Evolutionary conservation across 2,888 invertebrate genomes (phyloP).

Genomic region (Zhuqinia jingwanae): DNA sequence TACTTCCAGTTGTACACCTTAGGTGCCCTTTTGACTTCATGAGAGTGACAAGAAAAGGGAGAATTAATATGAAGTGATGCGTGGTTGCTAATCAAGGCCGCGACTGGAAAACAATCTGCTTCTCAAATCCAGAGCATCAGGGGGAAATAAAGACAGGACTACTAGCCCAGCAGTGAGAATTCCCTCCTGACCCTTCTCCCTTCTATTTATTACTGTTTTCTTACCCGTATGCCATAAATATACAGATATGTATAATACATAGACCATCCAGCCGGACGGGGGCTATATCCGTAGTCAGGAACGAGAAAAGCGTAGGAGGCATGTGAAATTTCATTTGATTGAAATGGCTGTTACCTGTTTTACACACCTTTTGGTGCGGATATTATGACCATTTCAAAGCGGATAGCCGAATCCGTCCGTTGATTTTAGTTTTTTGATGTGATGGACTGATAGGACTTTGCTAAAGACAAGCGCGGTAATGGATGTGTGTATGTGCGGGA

Average conservation of each 20-base stretch:
- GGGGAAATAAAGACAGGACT: too few species aligned
- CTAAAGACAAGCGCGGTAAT: neutral
- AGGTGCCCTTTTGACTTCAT: slow-evolving; percentile 59
- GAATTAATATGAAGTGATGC: slow-evolving; percentile 33
- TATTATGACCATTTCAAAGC: slow-evolving; percentile 63
- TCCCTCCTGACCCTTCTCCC: neutral
- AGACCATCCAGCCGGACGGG: slow-evolving; percentile 37
- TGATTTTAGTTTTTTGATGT: slow-evolving; percentile 32
- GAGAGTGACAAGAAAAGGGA: slow-evolving; percentile 16
- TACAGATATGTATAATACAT: too few species aligned
- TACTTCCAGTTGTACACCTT: slow-evolving; percentile 54
- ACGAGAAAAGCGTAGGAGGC: neutral
- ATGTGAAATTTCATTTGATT: slow-evolving; percentile 43
- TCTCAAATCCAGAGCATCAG: neutral
- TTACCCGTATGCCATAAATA: too few species aligned
- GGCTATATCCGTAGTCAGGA: slow-evolving; percentile 27
- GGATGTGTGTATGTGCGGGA: slow-evolving; percentile 39
- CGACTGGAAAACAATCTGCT: slow-evolving; percentile 27
- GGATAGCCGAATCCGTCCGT: slow-evolving; percentile 69
- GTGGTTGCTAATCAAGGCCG: slow-evolving; percentile 53
- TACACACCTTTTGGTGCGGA: slow-evolving; percentile 58
- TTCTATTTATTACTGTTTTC: neutral
- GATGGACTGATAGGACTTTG: neutral
- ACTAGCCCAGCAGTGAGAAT: neutral
- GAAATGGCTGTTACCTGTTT: slow-evolving; percentile 58